Evolutionary conservation across 2,113 vertebrate genomes (phyloP), one percentile per base, ranked within the genome.

Genomic region (Protobothrops mucrosquamatus): DNA sequence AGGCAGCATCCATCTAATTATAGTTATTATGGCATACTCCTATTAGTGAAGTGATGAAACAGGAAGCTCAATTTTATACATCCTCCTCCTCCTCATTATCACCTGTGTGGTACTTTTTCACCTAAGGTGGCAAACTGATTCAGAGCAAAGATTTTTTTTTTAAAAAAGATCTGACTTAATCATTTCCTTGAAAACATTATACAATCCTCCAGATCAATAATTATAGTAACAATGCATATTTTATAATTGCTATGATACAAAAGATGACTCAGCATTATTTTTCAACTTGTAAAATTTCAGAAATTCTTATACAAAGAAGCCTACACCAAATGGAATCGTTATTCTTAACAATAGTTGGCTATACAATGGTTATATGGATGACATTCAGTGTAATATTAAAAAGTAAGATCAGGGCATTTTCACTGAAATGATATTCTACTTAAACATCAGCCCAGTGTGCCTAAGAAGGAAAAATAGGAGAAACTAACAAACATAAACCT

Each of bases 401-500:
- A 8, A 52, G 14, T 89, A 57, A 23, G 23, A 24, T 10, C 15
- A 12, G 39, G 57, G 43, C 5, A 59, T 26, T 26, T 23, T 15
- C 39, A 89, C 6, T 89, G 43, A 59, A 89, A 12, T 39, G 34
- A 9, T 55, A 1, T 39, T n/a, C 20, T 55, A 34, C 8, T 39
- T 56, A 54, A 81, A 29, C 26, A n/a, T 15, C 15, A 34, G 48
- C 26, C 55, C 34, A 81, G 18, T 74, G n/a, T 15, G 29, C 81
- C 12, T 14, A 69, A 87, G 4, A 93, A 88, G 11, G 6, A 87
- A 93, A 46, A 94, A 51, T 24, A 85, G 91, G 29, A 85, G 20
- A 34, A 55, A 81, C 18, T 52, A 93, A 56, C 48, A 94, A 92
- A 2, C 5, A 29, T 90, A 94, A 94, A 93, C 29, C 26, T n/a